Conservation (phyloP, 2,888 invertebrate species). For the Torymus texanus region DNA sequence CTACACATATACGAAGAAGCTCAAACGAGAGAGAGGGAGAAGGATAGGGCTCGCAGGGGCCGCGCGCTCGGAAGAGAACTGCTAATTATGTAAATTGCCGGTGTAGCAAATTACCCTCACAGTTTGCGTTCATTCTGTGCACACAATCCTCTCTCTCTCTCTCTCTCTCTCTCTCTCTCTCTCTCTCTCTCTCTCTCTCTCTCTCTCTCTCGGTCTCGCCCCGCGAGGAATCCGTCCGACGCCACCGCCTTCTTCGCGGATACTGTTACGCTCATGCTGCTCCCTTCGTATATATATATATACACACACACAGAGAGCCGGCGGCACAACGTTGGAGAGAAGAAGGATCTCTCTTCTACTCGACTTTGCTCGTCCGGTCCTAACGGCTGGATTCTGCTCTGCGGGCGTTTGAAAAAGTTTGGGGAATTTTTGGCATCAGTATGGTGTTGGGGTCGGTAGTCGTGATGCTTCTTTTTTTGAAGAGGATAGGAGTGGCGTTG, state of each 20-base stretch:
- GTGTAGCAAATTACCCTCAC: constrained; percentile 76
- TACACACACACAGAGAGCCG: too few species aligned
- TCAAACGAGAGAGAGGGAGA: constrained; percentile 45
- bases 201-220: constrained; percentile 50
- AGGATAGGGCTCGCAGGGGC: constrained; percentile 62
- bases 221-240: constrained; percentile 29
- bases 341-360: too few species aligned
- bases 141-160: constrained; percentile 70
- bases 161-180: constrained; percentile 58
- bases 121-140: constrained; percentile 74
- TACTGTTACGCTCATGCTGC: constrained; percentile 32
- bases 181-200: constrained; percentile 60
- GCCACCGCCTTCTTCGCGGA: constrained; percentile 25
- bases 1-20: constrained; percentile 17
- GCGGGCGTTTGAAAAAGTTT: neutral
- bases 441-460: too few species aligned
- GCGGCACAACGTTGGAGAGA: too few species aligned
- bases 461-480: too few species aligned
- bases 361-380: neutral
- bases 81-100: constrained; percentile 76
- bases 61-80: constrained; percentile 70
- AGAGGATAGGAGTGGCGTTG: too few species aligned
- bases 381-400: neutral
- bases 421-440: neutral
- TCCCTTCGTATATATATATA: too few species aligned